A percentile compares a stretch with the other conserved stretches of the same genome.
Evolutionary conservation across 1,140 invertebrate species (phyloP).

Genomic region (Apis cerana): DNA sequence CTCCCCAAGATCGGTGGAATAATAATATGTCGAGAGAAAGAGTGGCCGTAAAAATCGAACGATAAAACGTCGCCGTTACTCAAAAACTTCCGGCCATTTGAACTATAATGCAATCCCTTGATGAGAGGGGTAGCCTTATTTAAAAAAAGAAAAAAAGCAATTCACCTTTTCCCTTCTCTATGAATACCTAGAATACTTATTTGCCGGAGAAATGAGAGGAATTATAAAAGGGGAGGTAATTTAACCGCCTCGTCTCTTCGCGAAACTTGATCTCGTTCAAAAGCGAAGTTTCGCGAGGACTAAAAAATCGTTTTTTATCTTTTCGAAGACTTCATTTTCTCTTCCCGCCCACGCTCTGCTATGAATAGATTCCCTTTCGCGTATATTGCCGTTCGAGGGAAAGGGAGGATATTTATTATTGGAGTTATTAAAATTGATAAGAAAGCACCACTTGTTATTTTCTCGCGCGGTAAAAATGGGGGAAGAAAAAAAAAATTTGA

Average conservation of each 20-base stretch:
- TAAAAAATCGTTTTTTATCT: not conserved
- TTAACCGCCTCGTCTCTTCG: not conserved
- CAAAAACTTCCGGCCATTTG: not conserved
- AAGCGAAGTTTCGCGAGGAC: not conserved
- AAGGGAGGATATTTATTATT: too few relatives aligned
- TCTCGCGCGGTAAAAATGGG: too few relatives aligned
- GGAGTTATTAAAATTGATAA: too few relatives aligned
- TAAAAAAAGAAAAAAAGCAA: not conserved
- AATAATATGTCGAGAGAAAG: not conserved
- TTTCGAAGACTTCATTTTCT: not conserved
- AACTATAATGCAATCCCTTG: not conserved
- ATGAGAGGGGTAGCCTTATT: not conserved
- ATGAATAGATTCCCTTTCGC: too few relatives aligned
- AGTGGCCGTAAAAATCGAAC: too few relatives aligned
- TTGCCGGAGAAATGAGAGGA: not conserved
- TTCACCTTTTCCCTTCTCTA: not conserved
- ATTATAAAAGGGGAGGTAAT: not conserved
- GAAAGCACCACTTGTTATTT: too few relatives aligned
- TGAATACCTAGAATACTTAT: not conserved
- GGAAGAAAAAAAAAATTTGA: too few relatives aligned
- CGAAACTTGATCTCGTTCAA: not conserved
- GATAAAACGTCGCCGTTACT: not conserved
- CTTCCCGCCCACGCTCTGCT: not conserved
- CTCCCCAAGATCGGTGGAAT: not conserved
- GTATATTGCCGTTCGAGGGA: too few relatives aligned